Evolutionary conservation across 2,888 invertebrate genomes (phyloP).

Genomic region (Theretra japonica): DNA sequence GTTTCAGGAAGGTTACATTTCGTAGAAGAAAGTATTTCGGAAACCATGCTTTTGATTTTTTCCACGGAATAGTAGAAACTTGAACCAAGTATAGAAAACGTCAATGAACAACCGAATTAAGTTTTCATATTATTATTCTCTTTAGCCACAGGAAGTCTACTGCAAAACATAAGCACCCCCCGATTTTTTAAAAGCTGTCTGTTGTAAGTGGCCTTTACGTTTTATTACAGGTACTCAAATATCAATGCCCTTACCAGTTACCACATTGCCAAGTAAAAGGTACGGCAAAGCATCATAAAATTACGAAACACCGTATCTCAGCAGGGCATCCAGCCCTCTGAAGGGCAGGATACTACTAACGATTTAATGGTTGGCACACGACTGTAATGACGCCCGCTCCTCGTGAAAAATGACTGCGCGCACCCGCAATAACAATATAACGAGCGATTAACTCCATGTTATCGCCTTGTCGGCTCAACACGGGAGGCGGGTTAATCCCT

Average conservation of each 20-base stretch:
- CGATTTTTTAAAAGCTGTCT: too few species aligned
- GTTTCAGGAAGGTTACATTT: too few species aligned
- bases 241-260: background rate
- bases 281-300: conserved; percentile 19
- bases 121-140: too few species aligned
- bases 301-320: conserved; percentile 13
- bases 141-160: too few species aligned
- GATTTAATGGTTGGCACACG: conserved; percentile 74
- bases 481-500: conserved; percentile 14
- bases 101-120: too few species aligned
- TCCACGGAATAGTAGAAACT: too few species aligned
- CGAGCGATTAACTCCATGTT: conserved; percentile 70
- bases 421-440: conserved; percentile 71
- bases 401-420: conserved; percentile 54
- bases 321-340: conserved; percentile 49
- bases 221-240: background rate
- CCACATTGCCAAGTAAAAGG: conserved; percentile 3
- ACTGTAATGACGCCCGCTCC: conserved; percentile 49
- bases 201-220: background rate
- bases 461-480: conserved; percentile 44
- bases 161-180: too few species aligned
- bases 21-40: too few species aligned
- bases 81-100: too few species aligned
- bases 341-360: conserved; percentile 52
- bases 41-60: too few species aligned